These are phyloP conservation scores for Hypomecis punctinalis DNA, from an alignment of 2,888 invertebrate species.

Conservation along the genomic window DNA sequence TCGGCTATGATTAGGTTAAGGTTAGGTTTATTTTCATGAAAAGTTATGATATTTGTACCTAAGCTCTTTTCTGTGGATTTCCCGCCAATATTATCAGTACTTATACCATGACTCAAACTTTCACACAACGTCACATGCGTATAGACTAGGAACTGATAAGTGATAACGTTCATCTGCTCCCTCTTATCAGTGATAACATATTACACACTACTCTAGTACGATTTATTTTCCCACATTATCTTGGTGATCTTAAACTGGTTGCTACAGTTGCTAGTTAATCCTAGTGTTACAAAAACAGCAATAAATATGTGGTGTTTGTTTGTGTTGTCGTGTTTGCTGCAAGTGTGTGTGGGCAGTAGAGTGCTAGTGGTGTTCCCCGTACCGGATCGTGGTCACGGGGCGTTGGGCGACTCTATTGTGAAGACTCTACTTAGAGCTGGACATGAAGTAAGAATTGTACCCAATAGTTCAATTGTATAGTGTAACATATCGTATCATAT, in stretches of 20 bases:
- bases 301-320: conserved; percentile 29
- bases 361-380: conserved; percentile 59
- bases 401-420: conserved; percentile 58
- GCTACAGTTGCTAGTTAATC: conserved; percentile 4
- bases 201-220: not conserved
- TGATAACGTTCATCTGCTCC: conserved; percentile 15
- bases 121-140: not conserved
- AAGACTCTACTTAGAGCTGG: conserved; percentile 54
- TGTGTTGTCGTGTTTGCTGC: conserved; percentile 36
- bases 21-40: too few relatives aligned
- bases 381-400: conserved; percentile 54
- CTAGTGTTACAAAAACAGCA: not conserved
- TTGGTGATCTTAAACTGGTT: not conserved
- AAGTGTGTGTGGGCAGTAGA: conserved; percentile 39
- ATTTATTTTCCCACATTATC: conserved; percentile 1
- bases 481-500: not conserved
- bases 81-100: too few relatives aligned
- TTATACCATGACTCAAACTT: not conserved
- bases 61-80: too few relatives aligned
- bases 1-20: too few relatives aligned
- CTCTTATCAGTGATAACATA: conserved; percentile 34
- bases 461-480: not conserved
- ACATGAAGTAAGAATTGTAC: conserved; percentile 52
- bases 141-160: not conserved
- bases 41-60: too few relatives aligned